Evolutionary conservation across 2,113 vertebrate species (phyloP), one percentile per base, ranked within the genome.

Genomic region (Tragelaphus buxtoni): DNA sequence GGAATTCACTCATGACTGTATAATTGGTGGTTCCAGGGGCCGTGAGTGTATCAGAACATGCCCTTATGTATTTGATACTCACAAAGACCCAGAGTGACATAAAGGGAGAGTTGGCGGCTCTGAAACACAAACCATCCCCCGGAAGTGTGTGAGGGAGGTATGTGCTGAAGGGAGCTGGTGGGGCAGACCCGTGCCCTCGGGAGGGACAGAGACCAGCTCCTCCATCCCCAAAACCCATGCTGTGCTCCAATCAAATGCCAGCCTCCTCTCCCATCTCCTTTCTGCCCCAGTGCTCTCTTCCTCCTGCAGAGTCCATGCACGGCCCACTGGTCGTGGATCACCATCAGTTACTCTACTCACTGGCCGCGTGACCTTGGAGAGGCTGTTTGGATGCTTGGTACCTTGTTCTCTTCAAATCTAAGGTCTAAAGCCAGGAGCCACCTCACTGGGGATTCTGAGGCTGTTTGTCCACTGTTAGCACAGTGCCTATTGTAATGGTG

Each of bases 171-270:
- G 4, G 53, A 20, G 9, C 65, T 13, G 8, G 4, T 3, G n/a
- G 26, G 16, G 18, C 17, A 18, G 16, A 3, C 16, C 7, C 1
- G 0, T 10, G 5, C 9, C 55, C 3, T 0, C 0, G 2, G 22
- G 39, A 49, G 45, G 51, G n/a, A 32, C 20, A 77, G 39, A 51
- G 39, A 20, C 24, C 10, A 56, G 8, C 2, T 1, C 28, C 55
- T 60, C 74, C 9, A 1, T 74, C 49, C 74, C 47, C 0, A 2
- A 28, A 77, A 12, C 13, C 30, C 9, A 0, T 13, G 14, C 9
- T 2, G 32, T n/a, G n/a, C 55, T 49, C 39, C 35, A 4, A 0
- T 24, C n/a, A n/a, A 28, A 26, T 5, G 10, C 14, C 14, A 2
- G 0, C 7, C 49, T 26, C 58, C 32, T n/a, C 9, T 56, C 61